Conservation (phyloP, 2,113 vertebrate species). For the Paratilapia polleni region DNA sequence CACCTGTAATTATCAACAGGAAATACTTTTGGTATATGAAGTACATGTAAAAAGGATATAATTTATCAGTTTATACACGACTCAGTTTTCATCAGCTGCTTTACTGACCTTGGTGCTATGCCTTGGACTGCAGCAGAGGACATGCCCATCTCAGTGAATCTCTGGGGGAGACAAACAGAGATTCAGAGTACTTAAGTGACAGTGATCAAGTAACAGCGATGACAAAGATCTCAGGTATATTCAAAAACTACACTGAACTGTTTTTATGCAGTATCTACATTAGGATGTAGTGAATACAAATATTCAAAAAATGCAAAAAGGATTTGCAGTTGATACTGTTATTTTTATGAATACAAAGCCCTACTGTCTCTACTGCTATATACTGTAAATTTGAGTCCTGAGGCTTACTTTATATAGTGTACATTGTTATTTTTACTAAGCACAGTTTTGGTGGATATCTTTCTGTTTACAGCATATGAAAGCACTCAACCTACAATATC, state of each 20-base stretch:
- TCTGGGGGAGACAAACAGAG: slow-evolving; percentile 74
- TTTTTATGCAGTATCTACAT: neutral
- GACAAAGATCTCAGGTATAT: neutral
- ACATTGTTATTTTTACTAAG: slow-evolving; percentile 11
- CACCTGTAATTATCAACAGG: slow-evolving; percentile 8
- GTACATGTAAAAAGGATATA: neutral
- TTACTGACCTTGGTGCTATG: slow-evolving; percentile 86
- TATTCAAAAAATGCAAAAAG: neutral
- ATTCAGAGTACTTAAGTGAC: neutral
- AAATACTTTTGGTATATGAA: neutral
- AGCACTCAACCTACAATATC: slow-evolving; percentile 8
- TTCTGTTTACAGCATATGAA: slow-evolving; percentile 10
- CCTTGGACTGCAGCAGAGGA: slow-evolving; percentile 84
- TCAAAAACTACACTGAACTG: neutral
- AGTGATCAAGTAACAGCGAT: neutral
- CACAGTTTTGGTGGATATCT: neutral
- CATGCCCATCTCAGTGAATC: slow-evolving; percentile 88
- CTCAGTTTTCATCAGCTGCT: slow-evolving; percentile 6
- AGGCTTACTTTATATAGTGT: neutral
- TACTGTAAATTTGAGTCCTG: neutral
- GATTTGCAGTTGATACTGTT: neutral
- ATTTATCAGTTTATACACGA: slow-evolving; percentile 12
- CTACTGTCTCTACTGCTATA: accelerated
- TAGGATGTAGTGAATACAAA: neutral
- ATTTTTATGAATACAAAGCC: neutral